Conservation (phyloP, 2,113 vertebrate genomes). For the Chionomys nivalis region DNA sequence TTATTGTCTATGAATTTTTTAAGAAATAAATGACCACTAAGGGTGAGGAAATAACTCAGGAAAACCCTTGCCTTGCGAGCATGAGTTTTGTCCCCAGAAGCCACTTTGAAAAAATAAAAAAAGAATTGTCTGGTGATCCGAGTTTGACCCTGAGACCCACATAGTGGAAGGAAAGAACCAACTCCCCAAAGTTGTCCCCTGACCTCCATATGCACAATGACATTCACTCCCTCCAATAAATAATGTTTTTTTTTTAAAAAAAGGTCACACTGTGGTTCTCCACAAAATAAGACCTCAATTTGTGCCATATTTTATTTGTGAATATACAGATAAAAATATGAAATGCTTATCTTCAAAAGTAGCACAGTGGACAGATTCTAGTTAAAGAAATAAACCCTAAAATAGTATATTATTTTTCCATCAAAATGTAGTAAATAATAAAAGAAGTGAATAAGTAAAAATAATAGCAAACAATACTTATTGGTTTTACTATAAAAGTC, state of each 20-base stretch:
- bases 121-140: not conserved
- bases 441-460: conserved; percentile 24
- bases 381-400: conserved; percentile 33
- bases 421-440: not conserved
- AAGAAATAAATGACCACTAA: conserved; percentile 35
- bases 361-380: conserved; percentile 32
- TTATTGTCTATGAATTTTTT: conserved; percentile 16
- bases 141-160: not conserved
- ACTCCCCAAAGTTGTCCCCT: not conserved
- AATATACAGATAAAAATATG: not conserved
- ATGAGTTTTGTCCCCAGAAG: not conserved
- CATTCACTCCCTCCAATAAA: not conserved
- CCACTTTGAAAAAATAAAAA: not conserved
- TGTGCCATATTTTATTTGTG: conserved; percentile 33
- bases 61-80: not conserved
- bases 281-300: conserved; percentile 8
- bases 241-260: too few relatives aligned
- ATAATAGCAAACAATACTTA: conserved; percentile 28
- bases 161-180: not conserved
- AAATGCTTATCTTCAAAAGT: conserved; percentile 30
- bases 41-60: not conserved
- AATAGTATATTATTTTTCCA: conserved; percentile 37
- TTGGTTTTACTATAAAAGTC: conserved; percentile 15
- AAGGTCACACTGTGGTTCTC: not conserved
- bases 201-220: not conserved